Evolutionary conservation across 2,888 invertebrate species (phyloP), one percentile per base, ranked within the genome.

Genomic region (Sacculina carcini): DNA sequence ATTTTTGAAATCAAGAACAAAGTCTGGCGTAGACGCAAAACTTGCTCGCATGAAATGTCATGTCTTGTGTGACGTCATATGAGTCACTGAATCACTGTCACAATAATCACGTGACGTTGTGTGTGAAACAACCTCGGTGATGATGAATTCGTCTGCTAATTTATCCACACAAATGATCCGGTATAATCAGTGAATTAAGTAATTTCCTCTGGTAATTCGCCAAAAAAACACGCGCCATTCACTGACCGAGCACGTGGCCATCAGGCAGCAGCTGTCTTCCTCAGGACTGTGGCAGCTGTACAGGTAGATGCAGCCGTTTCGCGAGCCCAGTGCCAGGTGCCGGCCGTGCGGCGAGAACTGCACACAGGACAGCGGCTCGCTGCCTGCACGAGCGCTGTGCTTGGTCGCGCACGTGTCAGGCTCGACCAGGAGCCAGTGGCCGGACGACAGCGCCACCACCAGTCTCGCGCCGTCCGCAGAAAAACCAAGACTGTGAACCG

Each of bases 261-360:
- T 73, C 54, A 83, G 71, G 56, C 75, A 76, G 66, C 79, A 86
- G 58, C 81, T 73, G 59, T 72, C 73, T 53, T 80, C 81, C 50
- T 75, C 74, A 3, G 80, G 78, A 65, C n/a, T n/a, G n/a, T n/a
- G n/a, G n/a, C n/a, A n/a, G n/a, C 84, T 78, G 68, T 89, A 87
- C 55, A 90, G 71, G 66, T 89, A 89, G 61, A 90, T 78, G 63
- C 77, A 75, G 71, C 85, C 86, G 67, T 89, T 87, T 10, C 85
- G 70, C 0, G 85, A 86, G 7, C 87, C 89, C 48, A 87, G 66
- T n/a, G 87, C 89, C 52, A 90, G 67, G 62, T 78, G 67, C 56
- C 70, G 70, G 56, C 85, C 85, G 70, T 86, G 80, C 48, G 79
- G 79, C 2, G 81, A 77, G 65, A 75, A 82, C 61, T 74, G 73